These are phyloP conservation scores for Cryptoprocta ferox DNA, from an alignment of 2,797 vertebrate genomes.

Conservation along the genomic window DNA sequence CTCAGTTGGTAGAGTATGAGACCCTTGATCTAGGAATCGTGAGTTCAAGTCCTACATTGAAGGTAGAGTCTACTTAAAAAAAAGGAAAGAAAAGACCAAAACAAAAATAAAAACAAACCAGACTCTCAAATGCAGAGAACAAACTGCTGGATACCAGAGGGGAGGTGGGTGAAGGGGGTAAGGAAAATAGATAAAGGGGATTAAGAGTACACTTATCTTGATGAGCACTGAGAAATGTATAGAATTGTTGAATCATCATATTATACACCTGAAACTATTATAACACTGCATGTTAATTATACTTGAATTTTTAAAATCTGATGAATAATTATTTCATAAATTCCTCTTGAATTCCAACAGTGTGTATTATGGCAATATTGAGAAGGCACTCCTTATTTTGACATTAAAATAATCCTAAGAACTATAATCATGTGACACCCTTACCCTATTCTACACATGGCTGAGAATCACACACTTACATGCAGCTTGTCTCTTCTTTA, in stretches of 20 bases:
- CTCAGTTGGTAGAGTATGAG: neutral
- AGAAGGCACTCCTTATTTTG: neutral
- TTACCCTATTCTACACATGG: neutral
- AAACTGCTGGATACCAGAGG: neutral
- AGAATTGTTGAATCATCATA: neutral
- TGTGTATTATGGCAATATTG: neutral
- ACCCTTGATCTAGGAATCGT: neutral
- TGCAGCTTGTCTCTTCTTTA: neutral
- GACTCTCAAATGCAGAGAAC: neutral
- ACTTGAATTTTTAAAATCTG: neutral
- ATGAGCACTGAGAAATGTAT: neutral
- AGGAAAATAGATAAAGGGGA: neutral
- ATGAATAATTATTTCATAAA: neutral
- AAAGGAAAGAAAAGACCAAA: neutral
- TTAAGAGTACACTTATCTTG: neutral
- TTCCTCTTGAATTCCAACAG: constrained; percentile 30
- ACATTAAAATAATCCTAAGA: constrained; percentile 51
- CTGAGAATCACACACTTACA: neutral
- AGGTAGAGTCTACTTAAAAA: neutral
- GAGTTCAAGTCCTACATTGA: neutral
- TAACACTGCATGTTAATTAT: neutral
- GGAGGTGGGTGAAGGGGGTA: neutral
- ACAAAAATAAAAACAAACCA: neutral
- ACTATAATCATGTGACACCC: neutral
- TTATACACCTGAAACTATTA: neutral